Evolutionary conservation across 2,113 vertebrate species (phyloP), one percentile per base, ranked within the genome.

Genomic region (Microtus ochrogaster): DNA sequence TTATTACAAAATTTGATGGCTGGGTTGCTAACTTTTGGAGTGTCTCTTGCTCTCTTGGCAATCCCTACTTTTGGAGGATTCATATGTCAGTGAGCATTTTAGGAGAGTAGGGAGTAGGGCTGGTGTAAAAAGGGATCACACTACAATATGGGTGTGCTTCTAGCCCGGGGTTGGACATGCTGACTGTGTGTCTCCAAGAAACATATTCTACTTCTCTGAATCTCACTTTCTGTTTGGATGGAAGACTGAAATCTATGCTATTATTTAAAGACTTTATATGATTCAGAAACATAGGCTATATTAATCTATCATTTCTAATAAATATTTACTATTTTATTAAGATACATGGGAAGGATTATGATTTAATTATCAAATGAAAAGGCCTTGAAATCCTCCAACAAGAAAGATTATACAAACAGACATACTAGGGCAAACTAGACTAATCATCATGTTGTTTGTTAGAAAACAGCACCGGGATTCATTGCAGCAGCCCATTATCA

Each of bases 351-450:
- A 95, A 92, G 7, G 28, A 26, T 94, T 91, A 33, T 14, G 1
- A 70, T 77, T 66, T 86, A 95, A 91, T 96, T 95, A 89, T 87
- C 55, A 82, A 94, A 82, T 88, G 33, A 87, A 92, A 94, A 89
- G 22, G n/a, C 13, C 81, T 55, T 96, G 68, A 96, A 89, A 77
- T 11, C 21, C 41, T 90, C 90, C 55, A 52, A 1, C 49, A 17
- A 87, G 36, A 30, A 88, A 65, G 47, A 84, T 7, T 65, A 6
- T 74, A 63, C 33, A 95, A 94, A 26, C n/a, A 86, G 58, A 41
- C 39, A n/a, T 89, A 68, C 65, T 36, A 92, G 30, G 19, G 7
- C 74, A 87, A 90, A 63, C 9, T 89, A 83, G n/a, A 91, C 14
- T 49, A 68, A 89, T 36, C 3, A 28, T 84, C 30, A 49, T 2